phyloP scores from a whole-genome alignment of 1,140 invertebrate species.

The Eumeta japonica region DNA sequence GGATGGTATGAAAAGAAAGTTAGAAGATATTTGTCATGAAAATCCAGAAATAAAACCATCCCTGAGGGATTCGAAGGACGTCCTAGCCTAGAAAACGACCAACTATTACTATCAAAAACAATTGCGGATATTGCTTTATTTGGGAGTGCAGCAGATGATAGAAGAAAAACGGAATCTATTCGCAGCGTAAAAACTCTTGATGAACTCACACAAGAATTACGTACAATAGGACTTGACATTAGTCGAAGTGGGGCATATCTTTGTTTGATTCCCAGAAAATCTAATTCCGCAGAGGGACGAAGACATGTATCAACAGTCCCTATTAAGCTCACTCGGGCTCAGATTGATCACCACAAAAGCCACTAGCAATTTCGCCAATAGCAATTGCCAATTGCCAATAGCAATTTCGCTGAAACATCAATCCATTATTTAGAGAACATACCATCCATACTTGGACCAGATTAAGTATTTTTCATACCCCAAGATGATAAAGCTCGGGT shows the following conservation, averaged over 20 bases:
- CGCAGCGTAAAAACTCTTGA: too few relatives aligned
- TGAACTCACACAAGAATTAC: too few relatives aligned
- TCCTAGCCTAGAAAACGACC: constrained; percentile 15
- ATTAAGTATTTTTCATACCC: constrained; percentile 25
- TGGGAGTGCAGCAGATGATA: constrained; percentile 27
- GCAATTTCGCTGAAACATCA: too few relatives aligned
- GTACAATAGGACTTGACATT: constrained; percentile 26
- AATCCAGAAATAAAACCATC: constrained; percentile 14
- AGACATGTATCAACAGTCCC: too few relatives aligned
- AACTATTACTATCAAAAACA: constrained; percentile 23
- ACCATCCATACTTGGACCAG: too few relatives aligned
- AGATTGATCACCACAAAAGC: too few relatives aligned
- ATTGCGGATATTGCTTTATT: constrained; percentile 25
- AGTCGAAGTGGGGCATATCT: constrained; percentile 25
- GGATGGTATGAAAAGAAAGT: too few relatives aligned
- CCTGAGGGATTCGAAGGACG: constrained; percentile 12
- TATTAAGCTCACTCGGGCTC: constrained; percentile 28
- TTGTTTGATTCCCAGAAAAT: too few relatives aligned
- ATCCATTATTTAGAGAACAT: too few relatives aligned
- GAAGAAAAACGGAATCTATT: too few relatives aligned
- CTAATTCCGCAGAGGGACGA: constrained; percentile 22
- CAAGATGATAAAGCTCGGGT: constrained; percentile 26
- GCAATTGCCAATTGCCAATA: too few relatives aligned
- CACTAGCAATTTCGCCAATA: constrained; percentile 21
- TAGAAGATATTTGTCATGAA: too few relatives aligned